These are phyloP conservation scores for Epizoanthus scotinus DNA, from an alignment of 92 coral and sea anemone genomes.

Conservation along the genomic window DNA sequence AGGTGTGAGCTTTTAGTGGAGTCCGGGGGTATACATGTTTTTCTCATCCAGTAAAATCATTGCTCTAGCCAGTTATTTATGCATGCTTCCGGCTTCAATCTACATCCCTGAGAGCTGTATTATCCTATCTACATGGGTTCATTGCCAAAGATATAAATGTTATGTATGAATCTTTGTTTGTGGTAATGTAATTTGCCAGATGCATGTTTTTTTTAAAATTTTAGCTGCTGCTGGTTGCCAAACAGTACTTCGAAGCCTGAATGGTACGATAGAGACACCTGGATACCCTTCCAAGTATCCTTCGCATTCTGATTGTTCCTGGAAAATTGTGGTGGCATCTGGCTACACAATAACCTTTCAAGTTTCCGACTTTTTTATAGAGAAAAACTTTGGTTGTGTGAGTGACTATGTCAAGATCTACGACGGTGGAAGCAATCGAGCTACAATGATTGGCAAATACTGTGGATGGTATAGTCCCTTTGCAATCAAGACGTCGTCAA, in stretches of 20 bases:
- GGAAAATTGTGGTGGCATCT: slow-evolving; percentile 74
- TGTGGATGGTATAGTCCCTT: slow-evolving; percentile 69
- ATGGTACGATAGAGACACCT: slow-evolving; percentile 73
- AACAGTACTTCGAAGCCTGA: slow-evolving; percentile 36
- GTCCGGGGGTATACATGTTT: too few relatives aligned
- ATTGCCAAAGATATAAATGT: too few relatives aligned
- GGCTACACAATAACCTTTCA: slow-evolving; percentile 62
- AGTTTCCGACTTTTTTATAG: slow-evolving; percentile 65
- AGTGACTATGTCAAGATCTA: slow-evolving; percentile 65
- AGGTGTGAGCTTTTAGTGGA: too few relatives aligned
- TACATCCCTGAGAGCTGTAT: too few relatives aligned
- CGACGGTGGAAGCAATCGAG: slow-evolving; percentile 66
- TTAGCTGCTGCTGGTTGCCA: slow-evolving; percentile 49
- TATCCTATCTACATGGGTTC: too few relatives aligned
- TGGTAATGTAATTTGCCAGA: too few relatives aligned
- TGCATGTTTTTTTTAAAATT: not conserved
- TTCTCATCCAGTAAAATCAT: too few relatives aligned
- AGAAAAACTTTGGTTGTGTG: slow-evolving; percentile 53
- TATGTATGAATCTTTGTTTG: too few relatives aligned
- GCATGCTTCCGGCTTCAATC: too few relatives aligned
- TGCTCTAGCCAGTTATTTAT: too few relatives aligned
- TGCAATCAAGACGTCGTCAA: slow-evolving; percentile 54
- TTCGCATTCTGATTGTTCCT: slow-evolving; percentile 58
- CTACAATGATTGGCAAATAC: slow-evolving; percentile 68
- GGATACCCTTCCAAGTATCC: slow-evolving; percentile 72